Conservation (phyloP, 2,888 invertebrate species). For the Tetramorium bicarinatum region DNA sequence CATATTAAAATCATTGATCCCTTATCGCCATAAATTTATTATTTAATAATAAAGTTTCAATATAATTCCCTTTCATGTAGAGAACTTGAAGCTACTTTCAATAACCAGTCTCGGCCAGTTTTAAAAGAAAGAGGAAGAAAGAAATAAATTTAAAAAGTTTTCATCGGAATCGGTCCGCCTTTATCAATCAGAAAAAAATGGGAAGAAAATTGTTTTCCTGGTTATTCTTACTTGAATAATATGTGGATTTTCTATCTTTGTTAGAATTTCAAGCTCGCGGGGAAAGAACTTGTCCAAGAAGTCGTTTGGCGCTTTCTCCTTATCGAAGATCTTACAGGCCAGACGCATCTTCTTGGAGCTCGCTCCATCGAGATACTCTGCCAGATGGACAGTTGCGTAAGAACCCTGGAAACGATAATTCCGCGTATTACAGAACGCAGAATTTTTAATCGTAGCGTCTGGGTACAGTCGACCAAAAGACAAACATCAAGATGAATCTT, state of each 20-base stretch:
- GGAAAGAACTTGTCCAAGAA: conserved; percentile 97
- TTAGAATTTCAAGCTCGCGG: conserved; percentile 95
- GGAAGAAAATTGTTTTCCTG: conserved; percentile 6
- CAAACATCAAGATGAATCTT: neutral
- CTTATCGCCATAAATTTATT: conserved; percentile 7
- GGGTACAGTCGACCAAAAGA: too few species aligned
- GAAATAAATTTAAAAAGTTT: neutral
- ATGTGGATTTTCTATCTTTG: conserved; percentile 95
- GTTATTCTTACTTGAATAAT: conserved; percentile 90
- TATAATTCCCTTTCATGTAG: neutral
- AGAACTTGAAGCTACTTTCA: neutral
- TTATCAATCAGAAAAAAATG: neutral
- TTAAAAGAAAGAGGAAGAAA: neutral
- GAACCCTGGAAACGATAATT: conserved; percentile 89
- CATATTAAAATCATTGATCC: neutral
- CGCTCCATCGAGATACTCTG: conserved; percentile 92
- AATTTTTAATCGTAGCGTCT: neutral
- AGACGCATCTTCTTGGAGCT: conserved; percentile 92
- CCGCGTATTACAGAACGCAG: neutral
- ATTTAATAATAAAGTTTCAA: neutral
- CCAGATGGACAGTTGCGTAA: conserved; percentile 95
- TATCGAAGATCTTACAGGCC: conserved; percentile 97
- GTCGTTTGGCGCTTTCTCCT: conserved; percentile 95
- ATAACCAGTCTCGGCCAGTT: neutral
- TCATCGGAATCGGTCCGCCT: neutral